These are phyloP conservation scores for Idris sp. DNA, from an alignment of 1,140 invertebrate species.

Conservation along the genomic window DNA sequence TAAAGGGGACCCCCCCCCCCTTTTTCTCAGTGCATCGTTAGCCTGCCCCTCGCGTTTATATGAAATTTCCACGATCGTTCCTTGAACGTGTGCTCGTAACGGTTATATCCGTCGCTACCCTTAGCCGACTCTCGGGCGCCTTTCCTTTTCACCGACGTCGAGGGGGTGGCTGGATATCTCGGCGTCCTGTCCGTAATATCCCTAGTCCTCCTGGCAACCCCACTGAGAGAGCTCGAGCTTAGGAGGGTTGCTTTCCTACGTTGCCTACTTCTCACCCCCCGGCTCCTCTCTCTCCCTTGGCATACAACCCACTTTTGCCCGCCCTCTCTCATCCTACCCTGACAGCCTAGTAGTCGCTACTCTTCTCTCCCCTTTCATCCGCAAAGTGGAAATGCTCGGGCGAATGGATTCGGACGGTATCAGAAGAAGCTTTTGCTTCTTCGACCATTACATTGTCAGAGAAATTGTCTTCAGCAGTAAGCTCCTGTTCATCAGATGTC, in stretches of 20 bases:
- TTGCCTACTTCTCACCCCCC: conserved; percentile 62
- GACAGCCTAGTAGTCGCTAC: conserved; percentile 51
- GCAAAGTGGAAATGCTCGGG: conserved; percentile 72
- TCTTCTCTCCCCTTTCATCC: conserved; percentile 64
- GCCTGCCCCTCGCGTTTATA: conserved; percentile 44
- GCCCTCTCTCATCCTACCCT: conserved; percentile 47
- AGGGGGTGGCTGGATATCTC: conserved; percentile 71
- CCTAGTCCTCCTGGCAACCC: conserved; percentile 66
- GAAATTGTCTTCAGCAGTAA: conserved; percentile 56
- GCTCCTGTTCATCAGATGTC: conserved; percentile 47
- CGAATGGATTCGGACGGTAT: conserved; percentile 64
- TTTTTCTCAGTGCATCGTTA: conserved; percentile 54
- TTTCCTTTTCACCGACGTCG: conserved; percentile 63
- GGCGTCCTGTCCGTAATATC: conserved; percentile 72
- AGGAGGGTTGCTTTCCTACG: conserved; percentile 68
- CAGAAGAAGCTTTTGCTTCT: conserved; percentile 61
- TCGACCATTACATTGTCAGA: conserved; percentile 61
- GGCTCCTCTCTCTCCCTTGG: conserved; percentile 56
- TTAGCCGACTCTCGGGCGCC: conserved; percentile 64
- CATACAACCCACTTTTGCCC: conserved; percentile 42
- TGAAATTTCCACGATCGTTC: conserved; percentile 61
- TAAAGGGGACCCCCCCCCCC: too few species aligned
- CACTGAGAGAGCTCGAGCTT: conserved; percentile 70
- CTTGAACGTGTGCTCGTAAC: conserved; percentile 68
- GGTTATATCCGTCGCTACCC: conserved; percentile 72